Conservation (phyloP, 2,797 vertebrate genomes). For the Sebastes oblongus region DNA sequence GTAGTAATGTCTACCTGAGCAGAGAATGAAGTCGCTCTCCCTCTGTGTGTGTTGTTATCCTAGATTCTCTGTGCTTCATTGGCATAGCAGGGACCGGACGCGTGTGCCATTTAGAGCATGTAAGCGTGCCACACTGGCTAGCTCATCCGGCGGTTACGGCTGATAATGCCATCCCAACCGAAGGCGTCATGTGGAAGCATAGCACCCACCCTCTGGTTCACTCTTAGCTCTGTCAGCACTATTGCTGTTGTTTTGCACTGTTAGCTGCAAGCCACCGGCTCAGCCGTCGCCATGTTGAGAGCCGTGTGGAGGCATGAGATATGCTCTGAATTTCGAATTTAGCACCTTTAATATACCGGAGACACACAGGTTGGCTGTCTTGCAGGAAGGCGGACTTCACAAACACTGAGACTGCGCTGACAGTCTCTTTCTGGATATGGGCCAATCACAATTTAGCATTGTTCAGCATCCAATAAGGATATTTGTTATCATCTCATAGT, state of each 20-base stretch:
- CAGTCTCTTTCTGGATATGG: neutral
- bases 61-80: neutral
- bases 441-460: neutral
- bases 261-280: no score
- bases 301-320: no score
- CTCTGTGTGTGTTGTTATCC: neutral
- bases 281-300: no score
- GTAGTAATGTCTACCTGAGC: no score
- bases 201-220: neutral
- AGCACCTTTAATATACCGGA: neutral
- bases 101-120: neutral
- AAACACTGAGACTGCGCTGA: neutral
- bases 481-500: neutral
- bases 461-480: neutral
- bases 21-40: neutral
- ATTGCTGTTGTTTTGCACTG: no score
- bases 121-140: neutral
- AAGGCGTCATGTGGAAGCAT: neutral
- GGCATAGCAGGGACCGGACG: neutral
- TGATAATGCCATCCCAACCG: neutral
- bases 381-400: neutral
- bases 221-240: neutral
- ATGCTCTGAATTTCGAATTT: no score
- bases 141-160: neutral
- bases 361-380: neutral